Conservation (phyloP, 2,888 invertebrate genomes). For the Melanchra persicariae region DNA sequence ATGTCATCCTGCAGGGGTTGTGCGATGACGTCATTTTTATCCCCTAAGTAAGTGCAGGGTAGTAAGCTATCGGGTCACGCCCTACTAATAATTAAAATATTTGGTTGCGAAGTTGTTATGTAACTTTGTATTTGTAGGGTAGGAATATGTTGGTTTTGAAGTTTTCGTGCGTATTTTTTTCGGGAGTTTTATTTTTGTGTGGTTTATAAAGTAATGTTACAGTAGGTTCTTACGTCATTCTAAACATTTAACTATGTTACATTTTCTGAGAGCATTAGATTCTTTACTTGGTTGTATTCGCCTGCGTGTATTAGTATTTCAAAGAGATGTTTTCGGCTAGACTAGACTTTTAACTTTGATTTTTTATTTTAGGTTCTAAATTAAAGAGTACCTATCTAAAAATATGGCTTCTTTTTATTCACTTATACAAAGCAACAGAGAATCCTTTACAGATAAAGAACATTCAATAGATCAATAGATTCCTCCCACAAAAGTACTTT, state of each 20-base stretch:
- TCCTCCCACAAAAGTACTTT: slow-evolving; percentile 33
- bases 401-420: not conserved
- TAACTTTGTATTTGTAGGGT: not conserved
- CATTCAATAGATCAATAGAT: slow-evolving; percentile 38
- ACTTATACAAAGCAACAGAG: slow-evolving; percentile 3
- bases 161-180: not conserved
- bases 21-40: slow-evolving; percentile 79
- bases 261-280: not conserved
- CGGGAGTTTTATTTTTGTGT: not conserved
- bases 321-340: not conserved
- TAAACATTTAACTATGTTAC: not conserved
- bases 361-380: not conserved
- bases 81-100: slow-evolving; percentile 66
- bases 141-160: slow-evolving; percentile 10
- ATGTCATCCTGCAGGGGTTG: slow-evolving; percentile 83
- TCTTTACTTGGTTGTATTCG: not conserved
- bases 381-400: slow-evolving; percentile 1
- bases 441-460: not conserved
- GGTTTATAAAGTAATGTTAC: not conserved
- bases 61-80: slow-evolving; percentile 85
- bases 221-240: not conserved
- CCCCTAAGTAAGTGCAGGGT: slow-evolving; percentile 74
- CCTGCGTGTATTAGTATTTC: not conserved
- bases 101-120: slow-evolving; percentile 45
- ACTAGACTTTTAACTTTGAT: not conserved